A percentile compares a stretch with the other conserved stretches of the same genome.
Evolutionary conservation across 2,888 invertebrate genomes (phyloP).

Genomic region (Lamellibrachia satsuma): DNA sequence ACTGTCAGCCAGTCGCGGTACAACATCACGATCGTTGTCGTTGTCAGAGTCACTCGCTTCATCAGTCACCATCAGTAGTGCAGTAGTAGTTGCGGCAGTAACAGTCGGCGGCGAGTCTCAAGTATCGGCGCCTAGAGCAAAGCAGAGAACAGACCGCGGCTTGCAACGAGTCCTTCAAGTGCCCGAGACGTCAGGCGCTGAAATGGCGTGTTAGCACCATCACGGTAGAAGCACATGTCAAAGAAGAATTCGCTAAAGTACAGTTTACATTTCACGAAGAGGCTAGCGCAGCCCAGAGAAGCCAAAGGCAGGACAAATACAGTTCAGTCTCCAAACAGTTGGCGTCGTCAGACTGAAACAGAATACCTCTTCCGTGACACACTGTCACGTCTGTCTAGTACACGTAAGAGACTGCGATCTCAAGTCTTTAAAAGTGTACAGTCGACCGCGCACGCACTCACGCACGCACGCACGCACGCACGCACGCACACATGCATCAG

Average conservation of each 20-base stretch:
- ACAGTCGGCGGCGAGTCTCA: conserved; percentile 7
- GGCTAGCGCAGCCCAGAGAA: neutral
- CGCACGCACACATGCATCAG: no score
- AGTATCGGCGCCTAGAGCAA: neutral
- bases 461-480: neutral
- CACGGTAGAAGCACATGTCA: neutral
- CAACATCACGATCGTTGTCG: neutral
- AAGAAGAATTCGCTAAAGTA: neutral
- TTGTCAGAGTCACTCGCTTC: neutral
- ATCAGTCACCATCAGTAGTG: conserved; percentile 12
- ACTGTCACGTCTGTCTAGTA: neutral
- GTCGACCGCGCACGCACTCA: neutral
- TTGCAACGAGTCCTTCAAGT: neutral
- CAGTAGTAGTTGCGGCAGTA: neutral
- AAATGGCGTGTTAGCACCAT: neutral
- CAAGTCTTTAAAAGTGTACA: neutral
- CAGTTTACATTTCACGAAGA: neutral
- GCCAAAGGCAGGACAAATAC: no score
- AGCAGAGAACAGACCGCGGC: neutral
- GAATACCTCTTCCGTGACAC: neutral
- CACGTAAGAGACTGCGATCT: neutral
- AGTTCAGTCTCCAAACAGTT: neutral
- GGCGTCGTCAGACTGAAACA: neutral
- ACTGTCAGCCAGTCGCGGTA: conserved; percentile 9
- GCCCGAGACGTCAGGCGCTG: neutral